phyloP scores from a whole-genome alignment of 2,113 vertebrate genomes.

The Motacilla alba region DNA sequence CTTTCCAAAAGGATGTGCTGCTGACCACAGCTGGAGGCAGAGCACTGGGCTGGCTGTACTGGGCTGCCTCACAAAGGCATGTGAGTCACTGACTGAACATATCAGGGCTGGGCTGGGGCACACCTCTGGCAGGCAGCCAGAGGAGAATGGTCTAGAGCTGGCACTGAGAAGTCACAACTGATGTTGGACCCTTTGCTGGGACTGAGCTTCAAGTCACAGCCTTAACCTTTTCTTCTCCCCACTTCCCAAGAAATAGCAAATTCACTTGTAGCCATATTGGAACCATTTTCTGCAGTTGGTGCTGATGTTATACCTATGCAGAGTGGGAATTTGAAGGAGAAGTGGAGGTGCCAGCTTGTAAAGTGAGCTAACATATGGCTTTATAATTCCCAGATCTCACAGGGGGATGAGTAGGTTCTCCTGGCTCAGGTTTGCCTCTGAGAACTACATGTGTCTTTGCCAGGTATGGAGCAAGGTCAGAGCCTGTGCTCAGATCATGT shows the following conservation, averaged over 20 bases:
- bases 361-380: not conserved
- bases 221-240: not conserved
- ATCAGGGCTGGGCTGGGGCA: not conserved
- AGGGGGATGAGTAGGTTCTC: not conserved
- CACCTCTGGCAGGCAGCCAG: not conserved
- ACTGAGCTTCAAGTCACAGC: not conserved
- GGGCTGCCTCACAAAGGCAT: not conserved
- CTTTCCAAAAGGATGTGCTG: not conserved
- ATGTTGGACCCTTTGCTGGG: not conserved
- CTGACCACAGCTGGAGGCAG: not conserved
- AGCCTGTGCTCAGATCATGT: not conserved
- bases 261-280: not conserved
- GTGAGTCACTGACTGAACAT: rapidly evolving
- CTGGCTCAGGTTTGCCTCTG: not conserved
- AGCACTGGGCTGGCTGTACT: not conserved
- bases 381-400: not conserved
- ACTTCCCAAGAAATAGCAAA: not conserved
- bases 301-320: not conserved
- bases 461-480: not conserved
- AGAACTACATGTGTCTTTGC: not conserved
- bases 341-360: not conserved
- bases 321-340: not conserved
- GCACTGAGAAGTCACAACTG: not conserved
- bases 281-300: not conserved
- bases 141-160: not conserved